A percentile compares a stretch with the other conserved stretches of the same genome.
Conservation (phyloP, 2,888 invertebrate species). For the Anagyrus pseudococci region DNA sequence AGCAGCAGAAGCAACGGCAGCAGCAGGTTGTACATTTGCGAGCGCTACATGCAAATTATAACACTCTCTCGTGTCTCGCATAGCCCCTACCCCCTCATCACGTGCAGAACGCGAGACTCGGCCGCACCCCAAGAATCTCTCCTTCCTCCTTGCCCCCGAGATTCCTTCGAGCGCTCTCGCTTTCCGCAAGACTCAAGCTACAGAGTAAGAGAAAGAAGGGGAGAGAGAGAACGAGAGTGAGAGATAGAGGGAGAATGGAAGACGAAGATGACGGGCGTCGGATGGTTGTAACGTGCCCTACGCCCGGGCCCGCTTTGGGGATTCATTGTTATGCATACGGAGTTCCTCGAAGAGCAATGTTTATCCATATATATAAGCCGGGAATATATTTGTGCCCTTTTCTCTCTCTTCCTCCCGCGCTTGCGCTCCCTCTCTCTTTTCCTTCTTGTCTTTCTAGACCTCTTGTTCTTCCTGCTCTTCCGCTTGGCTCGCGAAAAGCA, state of each 20-base stretch:
- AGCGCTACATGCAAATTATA: conserved; percentile 48
- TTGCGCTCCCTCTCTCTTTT: conserved; percentile 20
- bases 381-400: not conserved
- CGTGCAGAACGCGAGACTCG: not conserved
- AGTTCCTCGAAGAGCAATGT: conserved; percentile 38
- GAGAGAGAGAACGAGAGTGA: not conserved
- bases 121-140: no score
- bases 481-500: not conserved
- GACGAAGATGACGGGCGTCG: conserved; percentile 27
- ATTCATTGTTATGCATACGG: conserved; percentile 39
- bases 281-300: no score
- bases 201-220: no score
- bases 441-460: not conserved
- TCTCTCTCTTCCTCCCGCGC: not conserved
- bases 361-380: conserved; percentile 13
- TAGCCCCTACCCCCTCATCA: conserved; percentile 4
- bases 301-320: conserved; percentile 27
- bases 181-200: no score
- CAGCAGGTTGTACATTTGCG: conserved; percentile 39
- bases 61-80: no score
- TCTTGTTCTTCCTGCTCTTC: not conserved
- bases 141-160: no score
- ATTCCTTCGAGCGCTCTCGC: no score
- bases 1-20: conserved; percentile 31
- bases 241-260: not conserved